phyloP scores from a whole-genome alignment of 2,888 invertebrate genomes.

The Allophyes oxyacanthae region DNA sequence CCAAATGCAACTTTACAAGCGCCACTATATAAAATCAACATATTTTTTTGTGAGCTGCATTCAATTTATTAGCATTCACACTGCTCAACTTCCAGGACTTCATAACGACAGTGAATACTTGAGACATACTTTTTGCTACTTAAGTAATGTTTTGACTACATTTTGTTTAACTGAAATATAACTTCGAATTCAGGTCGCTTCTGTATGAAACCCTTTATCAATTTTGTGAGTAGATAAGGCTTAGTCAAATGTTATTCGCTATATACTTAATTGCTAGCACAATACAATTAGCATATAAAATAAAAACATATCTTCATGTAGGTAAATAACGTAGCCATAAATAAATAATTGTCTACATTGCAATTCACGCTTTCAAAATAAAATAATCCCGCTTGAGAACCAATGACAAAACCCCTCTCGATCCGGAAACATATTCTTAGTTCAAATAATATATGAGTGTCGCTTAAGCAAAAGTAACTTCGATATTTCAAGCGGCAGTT shows the following conservation, averaged over 20 bases:
- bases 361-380: conserved; percentile 65
- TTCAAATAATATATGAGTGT: conserved; percentile 82
- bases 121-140: conserved; percentile 27
- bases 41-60: conserved; percentile 51
- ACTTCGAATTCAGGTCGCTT: conserved; percentile 6
- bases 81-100: conserved; percentile 35
- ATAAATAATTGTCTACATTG: conserved; percentile 58
- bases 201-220: conserved; percentile 10
- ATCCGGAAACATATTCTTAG: conserved; percentile 88
- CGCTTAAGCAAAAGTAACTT: conserved; percentile 87
- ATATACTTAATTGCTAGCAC: conserved; percentile 31
- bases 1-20: conserved; percentile 63
- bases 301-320: conserved; percentile 45
- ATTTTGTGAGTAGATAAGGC: conserved; percentile 15
- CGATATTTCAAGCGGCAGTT: conserved; percentile 86
- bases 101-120: conserved; percentile 27
- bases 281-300: conserved; percentile 32
- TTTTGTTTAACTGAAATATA: conserved; percentile 21
- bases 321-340: conserved; percentile 52
- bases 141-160: conserved; percentile 12
- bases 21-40: conserved; percentile 57
- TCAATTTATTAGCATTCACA: conserved; percentile 47
- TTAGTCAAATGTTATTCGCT: conserved; percentile 25
- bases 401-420: conserved; percentile 78
- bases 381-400: conserved; percentile 69